A percentile compares a stretch with the other conserved stretches of the same genome.
Evolutionary conservation across 2,113 vertebrate species (phyloP).

Genomic region (Irena cyanogastra): DNA sequence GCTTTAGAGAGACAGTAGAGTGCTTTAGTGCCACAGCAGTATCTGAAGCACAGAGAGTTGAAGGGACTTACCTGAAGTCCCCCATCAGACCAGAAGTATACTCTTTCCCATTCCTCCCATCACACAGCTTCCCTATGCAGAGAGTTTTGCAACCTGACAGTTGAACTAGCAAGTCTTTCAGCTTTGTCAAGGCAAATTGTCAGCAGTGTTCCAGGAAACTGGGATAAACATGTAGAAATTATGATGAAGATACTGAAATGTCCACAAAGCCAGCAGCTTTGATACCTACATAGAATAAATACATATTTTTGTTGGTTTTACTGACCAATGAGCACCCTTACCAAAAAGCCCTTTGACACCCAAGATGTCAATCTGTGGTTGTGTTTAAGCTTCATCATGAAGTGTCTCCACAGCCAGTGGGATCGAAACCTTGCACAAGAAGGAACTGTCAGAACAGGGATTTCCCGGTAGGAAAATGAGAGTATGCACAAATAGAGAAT

Average conservation of each 20-base stretch:
- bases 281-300: not conserved
- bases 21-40: not conserved
- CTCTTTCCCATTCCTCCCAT: not conserved
- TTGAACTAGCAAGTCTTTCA: not conserved
- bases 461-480: not conserved
- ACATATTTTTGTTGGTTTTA: not conserved
- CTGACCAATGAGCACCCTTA: not conserved
- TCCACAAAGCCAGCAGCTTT: not conserved
- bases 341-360: not conserved
- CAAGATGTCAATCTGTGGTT: not conserved
- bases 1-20: not conserved
- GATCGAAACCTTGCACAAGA: not conserved
- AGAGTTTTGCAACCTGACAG: not conserved
- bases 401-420: not conserved
- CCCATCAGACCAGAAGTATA: not conserved
- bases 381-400: not conserved
- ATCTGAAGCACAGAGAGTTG: not conserved
- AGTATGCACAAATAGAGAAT: not conserved
- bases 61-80: not conserved
- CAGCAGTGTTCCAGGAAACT: not conserved
- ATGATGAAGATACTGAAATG: not conserved
- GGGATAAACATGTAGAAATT: not conserved
- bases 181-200: not conserved
- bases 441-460: not conserved
- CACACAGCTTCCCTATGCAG: not conserved